Percentiles rank a stretch among this genome's conserved stretches.
These are phyloP conservation scores for Egretta garzetta DNA, from an alignment of 2,113 vertebrate species.

Conservation along the genomic window DNA sequence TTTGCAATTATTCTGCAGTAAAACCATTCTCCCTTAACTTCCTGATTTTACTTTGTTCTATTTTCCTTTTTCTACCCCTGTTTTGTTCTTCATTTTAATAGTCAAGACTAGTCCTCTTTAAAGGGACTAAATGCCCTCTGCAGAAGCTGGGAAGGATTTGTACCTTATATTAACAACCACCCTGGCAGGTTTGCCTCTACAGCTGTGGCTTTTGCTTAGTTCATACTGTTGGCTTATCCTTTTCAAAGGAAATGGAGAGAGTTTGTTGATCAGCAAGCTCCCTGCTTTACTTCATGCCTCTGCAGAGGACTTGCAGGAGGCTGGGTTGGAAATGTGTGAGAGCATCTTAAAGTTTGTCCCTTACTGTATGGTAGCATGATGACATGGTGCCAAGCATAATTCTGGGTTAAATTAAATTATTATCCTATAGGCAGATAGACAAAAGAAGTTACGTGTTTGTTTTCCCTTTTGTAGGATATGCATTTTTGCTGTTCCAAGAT, in stretches of 20 bases:
- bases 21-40: not conserved
- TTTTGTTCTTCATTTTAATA: not conserved
- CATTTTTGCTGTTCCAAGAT: slow-evolving; percentile 98
- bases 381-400: not conserved
- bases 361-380: not conserved
- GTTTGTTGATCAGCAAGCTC: not conserved
- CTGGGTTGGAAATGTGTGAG: not conserved
- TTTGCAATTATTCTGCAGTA: not conserved
- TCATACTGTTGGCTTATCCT: not conserved
- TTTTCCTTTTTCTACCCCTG: not conserved
- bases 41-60: not conserved
- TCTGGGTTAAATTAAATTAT: not conserved
- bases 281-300: not conserved
- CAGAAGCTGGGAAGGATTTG: not conserved
- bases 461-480: slow-evolving; percentile 84
- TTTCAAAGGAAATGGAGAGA: not conserved
- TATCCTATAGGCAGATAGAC: not conserved
- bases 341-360: not conserved
- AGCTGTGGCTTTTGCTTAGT: not conserved
- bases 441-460: not conserved
- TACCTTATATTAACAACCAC: not conserved
- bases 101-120: not conserved
- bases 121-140: not conserved
- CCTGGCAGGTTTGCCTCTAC: not conserved
- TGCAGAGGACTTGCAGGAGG: not conserved